phyloP scores from a whole-genome alignment of 2,888 invertebrate species.

The Scelioninae gen. 2 region DNA sequence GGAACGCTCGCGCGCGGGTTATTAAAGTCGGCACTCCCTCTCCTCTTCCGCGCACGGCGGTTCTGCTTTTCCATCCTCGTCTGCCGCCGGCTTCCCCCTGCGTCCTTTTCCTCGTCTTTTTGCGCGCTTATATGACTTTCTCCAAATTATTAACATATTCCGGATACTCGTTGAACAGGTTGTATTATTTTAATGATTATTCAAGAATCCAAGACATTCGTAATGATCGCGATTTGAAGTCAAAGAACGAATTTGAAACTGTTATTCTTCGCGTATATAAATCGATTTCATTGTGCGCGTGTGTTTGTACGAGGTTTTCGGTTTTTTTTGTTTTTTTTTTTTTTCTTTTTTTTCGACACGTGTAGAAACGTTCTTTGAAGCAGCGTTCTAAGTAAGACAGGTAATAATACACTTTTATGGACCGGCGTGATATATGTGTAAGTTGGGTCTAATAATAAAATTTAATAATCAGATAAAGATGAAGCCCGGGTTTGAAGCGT shows the following conservation, averaged over 20 bases:
- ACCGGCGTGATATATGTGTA: constrained; percentile 52
- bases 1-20: constrained; percentile 1
- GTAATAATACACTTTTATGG: constrained; percentile 60
- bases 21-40: too few relatives aligned
- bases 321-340: too few relatives aligned
- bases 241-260: constrained; percentile 52
- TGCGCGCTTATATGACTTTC: constrained; percentile 46
- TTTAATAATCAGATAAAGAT: constrained; percentile 57
- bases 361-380: constrained; percentile 53
- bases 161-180: constrained; percentile 54
- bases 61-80: too few relatives aligned
- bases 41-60: background rate
- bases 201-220: constrained; percentile 53
- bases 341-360: constrained; percentile 40
- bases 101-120: constrained; percentile 15
- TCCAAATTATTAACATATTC: constrained; percentile 59
- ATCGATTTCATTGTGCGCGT: too few relatives aligned
- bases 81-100: background rate
- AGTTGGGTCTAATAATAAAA: constrained; percentile 56
- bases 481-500: constrained; percentile 2
- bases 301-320: too few relatives aligned
- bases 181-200: constrained; percentile 58
- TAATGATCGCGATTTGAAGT: constrained; percentile 50
- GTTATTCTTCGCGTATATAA: constrained; percentile 37
- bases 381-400: constrained; percentile 57